Conservation (phyloP, 2,113 vertebrate genomes). For the Zosterops japonicus region DNA sequence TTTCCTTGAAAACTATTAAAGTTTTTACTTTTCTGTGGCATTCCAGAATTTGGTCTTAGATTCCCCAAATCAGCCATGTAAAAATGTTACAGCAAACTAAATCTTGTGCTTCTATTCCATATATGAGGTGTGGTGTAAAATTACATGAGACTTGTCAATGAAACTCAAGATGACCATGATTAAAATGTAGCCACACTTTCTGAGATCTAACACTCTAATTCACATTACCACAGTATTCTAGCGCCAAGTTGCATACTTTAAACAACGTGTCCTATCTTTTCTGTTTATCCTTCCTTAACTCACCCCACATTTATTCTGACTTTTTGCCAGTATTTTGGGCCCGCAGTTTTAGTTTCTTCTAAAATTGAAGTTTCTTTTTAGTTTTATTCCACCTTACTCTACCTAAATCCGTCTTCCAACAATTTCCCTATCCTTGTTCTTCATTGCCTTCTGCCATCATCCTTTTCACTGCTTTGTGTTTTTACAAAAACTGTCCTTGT, state of each 20-base stretch:
- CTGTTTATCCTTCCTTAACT: background rate
- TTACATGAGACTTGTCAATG: background rate
- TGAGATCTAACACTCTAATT: background rate
- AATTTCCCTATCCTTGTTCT: background rate
- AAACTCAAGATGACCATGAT: background rate
- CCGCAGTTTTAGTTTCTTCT: background rate
- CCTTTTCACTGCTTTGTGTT: background rate
- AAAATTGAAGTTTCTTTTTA: background rate
- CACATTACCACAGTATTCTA: background rate
- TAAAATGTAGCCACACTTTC: background rate
- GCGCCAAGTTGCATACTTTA: background rate
- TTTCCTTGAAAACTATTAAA: background rate
- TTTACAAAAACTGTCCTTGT: background rate
- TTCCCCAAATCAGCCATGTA: background rate
- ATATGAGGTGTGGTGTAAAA: background rate
- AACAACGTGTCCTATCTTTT: background rate
- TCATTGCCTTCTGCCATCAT: accelerated
- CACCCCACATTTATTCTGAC: background rate
- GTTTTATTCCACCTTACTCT: background rate
- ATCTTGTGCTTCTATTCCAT: background rate
- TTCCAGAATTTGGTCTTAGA: background rate
- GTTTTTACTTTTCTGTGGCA: background rate
- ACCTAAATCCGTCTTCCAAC: background rate
- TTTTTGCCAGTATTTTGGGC: background rate
- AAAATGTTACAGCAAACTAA: background rate